A percentile compares a stretch with the other conserved stretches of the same genome.
Conservation (phyloP, 2,797 vertebrate species). For the Sebastiscus tertius region DNA sequence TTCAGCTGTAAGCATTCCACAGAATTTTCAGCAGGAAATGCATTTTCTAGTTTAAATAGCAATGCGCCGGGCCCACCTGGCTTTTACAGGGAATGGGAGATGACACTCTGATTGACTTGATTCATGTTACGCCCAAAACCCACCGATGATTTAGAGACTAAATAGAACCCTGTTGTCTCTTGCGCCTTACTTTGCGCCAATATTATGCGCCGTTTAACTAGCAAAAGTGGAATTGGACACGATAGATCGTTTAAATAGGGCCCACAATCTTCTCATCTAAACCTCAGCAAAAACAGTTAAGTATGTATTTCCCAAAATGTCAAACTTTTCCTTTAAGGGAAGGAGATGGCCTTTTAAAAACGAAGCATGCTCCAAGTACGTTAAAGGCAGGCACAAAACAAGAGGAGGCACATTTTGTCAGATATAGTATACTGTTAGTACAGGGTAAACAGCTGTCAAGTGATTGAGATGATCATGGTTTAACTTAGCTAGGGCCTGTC, state of each 20-base stretch:
- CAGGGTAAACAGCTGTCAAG: slow-evolving; percentile 20
- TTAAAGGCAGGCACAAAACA: neutral
- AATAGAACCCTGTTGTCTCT: too few relatives aligned
- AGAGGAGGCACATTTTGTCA: slow-evolving; percentile 12
- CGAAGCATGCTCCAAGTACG: neutral
- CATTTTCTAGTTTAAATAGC: too few relatives aligned
- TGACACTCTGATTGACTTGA: neutral
- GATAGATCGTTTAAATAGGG: neutral
- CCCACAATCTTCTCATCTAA: neutral
- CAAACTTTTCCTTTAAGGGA: neutral
- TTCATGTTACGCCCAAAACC: neutral
- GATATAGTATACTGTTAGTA: neutral
- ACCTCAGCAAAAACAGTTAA: neutral
- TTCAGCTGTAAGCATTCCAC: too few relatives aligned
- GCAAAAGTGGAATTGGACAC: neutral
- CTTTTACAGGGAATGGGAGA: neutral
- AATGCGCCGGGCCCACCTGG: too few relatives aligned
- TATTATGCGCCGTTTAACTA: neutral
- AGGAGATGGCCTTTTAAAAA: neutral
- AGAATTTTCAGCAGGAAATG: too few relatives aligned
- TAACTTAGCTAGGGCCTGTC: slow-evolving; percentile 41
- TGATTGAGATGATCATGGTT: slow-evolving; percentile 44
- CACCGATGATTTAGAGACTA: too few relatives aligned
- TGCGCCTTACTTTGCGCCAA: too few relatives aligned
- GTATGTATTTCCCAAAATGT: neutral